These are phyloP conservation scores for Cygnus atratus DNA, from an alignment of 2,113 vertebrate genomes.

Conservation along the genomic window DNA sequence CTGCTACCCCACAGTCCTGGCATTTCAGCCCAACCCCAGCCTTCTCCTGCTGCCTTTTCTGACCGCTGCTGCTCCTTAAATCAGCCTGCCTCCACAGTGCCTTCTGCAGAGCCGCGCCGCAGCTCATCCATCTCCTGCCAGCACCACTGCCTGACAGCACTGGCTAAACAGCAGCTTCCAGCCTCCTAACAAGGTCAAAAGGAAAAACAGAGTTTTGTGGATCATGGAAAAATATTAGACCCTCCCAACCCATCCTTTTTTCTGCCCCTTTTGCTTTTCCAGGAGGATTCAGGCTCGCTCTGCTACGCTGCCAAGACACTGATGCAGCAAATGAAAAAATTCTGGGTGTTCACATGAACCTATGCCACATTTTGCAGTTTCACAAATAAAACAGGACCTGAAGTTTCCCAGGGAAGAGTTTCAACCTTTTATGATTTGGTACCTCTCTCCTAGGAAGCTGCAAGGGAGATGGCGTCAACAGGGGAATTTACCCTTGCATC, in stretches of 20 bases:
- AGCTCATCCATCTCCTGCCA: slow-evolving; percentile 40
- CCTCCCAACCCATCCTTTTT: not conserved
- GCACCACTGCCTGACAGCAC: not conserved
- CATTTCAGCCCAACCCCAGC: not conserved
- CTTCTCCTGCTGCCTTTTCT: not conserved
- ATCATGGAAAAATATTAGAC: not conserved
- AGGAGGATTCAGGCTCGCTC: not conserved
- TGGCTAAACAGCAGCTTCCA: slow-evolving; percentile 17
- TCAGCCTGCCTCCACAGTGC: not conserved
- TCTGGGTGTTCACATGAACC: not conserved
- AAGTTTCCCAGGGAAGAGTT: not conserved
- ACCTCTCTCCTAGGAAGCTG: not conserved
- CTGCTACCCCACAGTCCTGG: not conserved
- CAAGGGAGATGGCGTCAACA: not conserved
- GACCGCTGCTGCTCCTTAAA: not conserved
- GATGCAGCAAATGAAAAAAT: not conserved
- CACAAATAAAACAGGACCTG: not conserved
- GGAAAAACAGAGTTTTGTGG: not conserved
- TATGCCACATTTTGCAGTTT: not conserved
- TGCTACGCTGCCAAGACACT: not conserved
- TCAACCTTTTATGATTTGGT: not conserved
- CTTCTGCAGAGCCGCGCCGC: not conserved
- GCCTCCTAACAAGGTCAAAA: not conserved
- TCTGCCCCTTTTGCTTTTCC: not conserved
- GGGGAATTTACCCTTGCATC: rapidly evolving